These are phyloP conservation scores for Chitala chitala DNA, from an alignment of 2,113 vertebrate genomes.

Conservation along the genomic window DNA sequence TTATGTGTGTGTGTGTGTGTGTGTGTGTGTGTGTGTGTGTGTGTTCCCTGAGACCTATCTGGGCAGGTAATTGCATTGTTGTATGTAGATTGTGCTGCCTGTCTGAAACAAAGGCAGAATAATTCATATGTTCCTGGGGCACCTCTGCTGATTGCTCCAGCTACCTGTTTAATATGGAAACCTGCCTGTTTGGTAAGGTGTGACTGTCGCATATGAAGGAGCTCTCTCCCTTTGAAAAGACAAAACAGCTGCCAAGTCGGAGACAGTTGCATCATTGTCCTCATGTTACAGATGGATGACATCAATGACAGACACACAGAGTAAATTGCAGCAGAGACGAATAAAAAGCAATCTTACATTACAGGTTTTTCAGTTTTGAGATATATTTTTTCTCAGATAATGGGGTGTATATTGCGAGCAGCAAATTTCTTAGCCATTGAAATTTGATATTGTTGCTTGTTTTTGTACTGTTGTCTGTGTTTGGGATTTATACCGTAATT, in stretches of 20 bases:
- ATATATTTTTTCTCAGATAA: conserved; percentile 50
- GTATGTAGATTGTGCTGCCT: conserved; percentile 37
- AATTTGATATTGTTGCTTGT: conserved; percentile 29
- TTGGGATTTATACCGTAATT: conserved; percentile 25
- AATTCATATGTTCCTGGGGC: conserved; percentile 39
- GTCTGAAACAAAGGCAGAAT: conserved; percentile 36
- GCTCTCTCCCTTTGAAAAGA: conserved; percentile 44
- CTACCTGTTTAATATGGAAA: conserved; percentile 51
- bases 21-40: neutral
- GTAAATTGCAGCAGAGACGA: conserved; percentile 48
- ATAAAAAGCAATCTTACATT: conserved; percentile 50
- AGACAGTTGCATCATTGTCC: conserved; percentile 48
- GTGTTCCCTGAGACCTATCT: conserved; percentile 12
- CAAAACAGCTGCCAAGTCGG: conserved; percentile 53
- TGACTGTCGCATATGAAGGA: conserved; percentile 47
- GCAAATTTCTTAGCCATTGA: neutral
- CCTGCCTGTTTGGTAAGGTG: conserved; percentile 14
- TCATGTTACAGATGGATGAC: conserved; percentile 57
- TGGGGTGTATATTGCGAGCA: neutral
- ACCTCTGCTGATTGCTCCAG: conserved; percentile 30
- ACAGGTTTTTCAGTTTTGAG: conserved; percentile 33
- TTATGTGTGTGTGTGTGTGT: neutral
- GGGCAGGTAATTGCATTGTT: conserved; percentile 31
- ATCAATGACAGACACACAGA: conserved; percentile 49
- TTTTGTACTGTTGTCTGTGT: conserved; percentile 14